Evolutionary conservation across 2,888 invertebrate genomes (phyloP).

Genomic region (Hirtodrosophila duncani): DNA sequence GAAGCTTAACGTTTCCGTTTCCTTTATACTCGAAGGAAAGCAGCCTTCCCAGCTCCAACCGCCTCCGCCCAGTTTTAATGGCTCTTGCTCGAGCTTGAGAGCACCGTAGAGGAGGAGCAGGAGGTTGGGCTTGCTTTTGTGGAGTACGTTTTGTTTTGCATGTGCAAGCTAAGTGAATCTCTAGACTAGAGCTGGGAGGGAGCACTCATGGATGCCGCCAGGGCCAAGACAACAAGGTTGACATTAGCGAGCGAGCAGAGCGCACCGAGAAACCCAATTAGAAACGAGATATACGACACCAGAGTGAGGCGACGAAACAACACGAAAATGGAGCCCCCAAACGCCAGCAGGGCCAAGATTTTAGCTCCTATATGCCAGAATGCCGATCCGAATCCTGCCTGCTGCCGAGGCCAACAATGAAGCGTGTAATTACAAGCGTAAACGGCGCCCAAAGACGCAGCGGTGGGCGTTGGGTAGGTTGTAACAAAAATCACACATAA

Average conservation of each 20-base stretch:
- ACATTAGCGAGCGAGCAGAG: constrained; percentile 67
- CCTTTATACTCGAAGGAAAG: constrained; percentile 65
- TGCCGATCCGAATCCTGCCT: constrained; percentile 11
- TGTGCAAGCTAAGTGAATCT: constrained; percentile 74
- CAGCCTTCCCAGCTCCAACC: constrained; percentile 43
- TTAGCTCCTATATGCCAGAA: constrained; percentile 27
- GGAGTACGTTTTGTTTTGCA: constrained; percentile 63
- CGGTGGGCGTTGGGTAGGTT: constrained; percentile 36
- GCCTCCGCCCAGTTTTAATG: constrained; percentile 55
- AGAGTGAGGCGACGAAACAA: constrained; percentile 73
- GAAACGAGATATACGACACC: constrained; percentile 73
- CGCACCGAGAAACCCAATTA: constrained; percentile 73
- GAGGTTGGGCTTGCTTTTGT: constrained; percentile 24
- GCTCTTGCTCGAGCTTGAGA: constrained; percentile 26
- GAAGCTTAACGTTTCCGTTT: constrained; percentile 74
- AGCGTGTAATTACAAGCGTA: constrained; percentile 78
- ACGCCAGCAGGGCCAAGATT: constrained; percentile 17
- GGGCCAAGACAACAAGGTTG: constrained; percentile 59
- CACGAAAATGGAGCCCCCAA: constrained; percentile 60
- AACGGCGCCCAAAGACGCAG: constrained; percentile 53
- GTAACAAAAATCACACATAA: constrained; percentile 53
- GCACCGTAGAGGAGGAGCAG: not conserved
- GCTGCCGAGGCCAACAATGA: constrained; percentile 73
- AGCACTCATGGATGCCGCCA: constrained; percentile 43
- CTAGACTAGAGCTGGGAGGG: constrained; percentile 10